Evolutionary conservation across 2,888 invertebrate genomes (phyloP), one percentile per base, ranked within the genome.

Genomic region (Oxyteleia sp.): DNA sequence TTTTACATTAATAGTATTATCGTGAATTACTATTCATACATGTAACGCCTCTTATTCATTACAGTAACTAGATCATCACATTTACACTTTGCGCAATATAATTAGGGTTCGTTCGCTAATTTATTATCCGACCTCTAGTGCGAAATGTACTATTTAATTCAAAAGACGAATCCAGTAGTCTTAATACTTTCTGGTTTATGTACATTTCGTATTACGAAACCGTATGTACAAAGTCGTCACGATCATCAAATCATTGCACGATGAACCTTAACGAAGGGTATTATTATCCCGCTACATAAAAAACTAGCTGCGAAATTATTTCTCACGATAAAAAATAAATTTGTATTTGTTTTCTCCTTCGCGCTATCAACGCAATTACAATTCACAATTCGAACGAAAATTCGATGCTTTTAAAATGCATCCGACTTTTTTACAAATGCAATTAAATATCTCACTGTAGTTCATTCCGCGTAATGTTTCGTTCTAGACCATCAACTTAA

Each of bases 141-240:
- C 43, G 59, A 71, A 80, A n/a, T 55, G 10, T n/a, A 8, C 71
- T 64, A 59, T 51, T 49, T 41, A 68, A 72, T 80, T 68, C 45
- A 66, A 80, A 72, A 71, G 80, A 61, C 59, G 32, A 59, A 68
- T 80, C 45, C 55, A 69, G 69, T 81, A 61, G 61, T 32, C 15
- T 45, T 69, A 74, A 57, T 82, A 82, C 81, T 82, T 82, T 81
- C 81, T 64, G 61, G 51, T 74, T 81, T 74, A 74, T 81, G 69
- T 81, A 81, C 81, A 81, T 38, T 15, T 59, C 41, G 32, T 63
- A 63, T 51, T 16, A 43, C 51, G 38, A 38, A 74, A 32, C 23
- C 5, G 0, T 74, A 81, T 68, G 26, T 81, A 74, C 74, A 81
- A 57, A 63, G 32, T 32, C 32, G 16, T 61, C 20, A 26, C 49